These are phyloP conservation scores for Puntigrus tetrazona DNA, from an alignment of 2,113 vertebrate species.

Conservation along the genomic window DNA sequence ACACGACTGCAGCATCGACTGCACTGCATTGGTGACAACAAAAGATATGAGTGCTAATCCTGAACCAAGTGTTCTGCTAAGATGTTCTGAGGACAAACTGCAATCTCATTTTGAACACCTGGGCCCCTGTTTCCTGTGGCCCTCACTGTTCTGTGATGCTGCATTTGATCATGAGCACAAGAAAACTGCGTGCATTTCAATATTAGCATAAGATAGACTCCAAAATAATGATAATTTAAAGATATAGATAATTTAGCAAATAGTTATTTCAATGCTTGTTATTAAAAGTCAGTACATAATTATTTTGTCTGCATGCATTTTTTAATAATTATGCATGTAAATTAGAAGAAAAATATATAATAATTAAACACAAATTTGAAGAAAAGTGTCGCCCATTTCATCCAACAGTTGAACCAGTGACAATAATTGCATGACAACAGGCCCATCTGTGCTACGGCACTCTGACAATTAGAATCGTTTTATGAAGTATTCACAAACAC, in stretches of 20 bases:
- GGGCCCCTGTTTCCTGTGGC: background rate
- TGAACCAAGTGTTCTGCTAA: background rate
- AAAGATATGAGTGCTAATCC: background rate
- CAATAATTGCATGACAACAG: background rate
- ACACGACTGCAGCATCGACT: background rate
- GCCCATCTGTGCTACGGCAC: background rate
- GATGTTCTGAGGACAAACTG: background rate
- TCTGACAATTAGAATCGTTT: slow-evolving; percentile 18
- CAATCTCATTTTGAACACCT: background rate
- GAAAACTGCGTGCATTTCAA: background rate
- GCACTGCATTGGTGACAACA: background rate
- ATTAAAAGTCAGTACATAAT: background rate
- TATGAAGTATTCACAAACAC: slow-evolving; percentile 30
- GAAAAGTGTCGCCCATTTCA: background rate
- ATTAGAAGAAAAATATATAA: background rate
- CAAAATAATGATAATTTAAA: background rate
- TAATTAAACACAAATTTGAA: background rate
- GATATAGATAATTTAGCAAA: background rate
- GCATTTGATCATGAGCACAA: background rate
- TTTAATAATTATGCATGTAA: background rate
- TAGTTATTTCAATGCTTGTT: background rate
- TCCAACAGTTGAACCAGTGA: background rate
- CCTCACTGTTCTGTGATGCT: background rate
- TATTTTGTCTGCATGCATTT: background rate
- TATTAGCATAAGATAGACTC: background rate